Percentiles rank a stretch among this genome's conserved stretches.
phyloP scores from a whole-genome alignment of 1,140 invertebrate genomes.

The Hestina assimilis region DNA sequence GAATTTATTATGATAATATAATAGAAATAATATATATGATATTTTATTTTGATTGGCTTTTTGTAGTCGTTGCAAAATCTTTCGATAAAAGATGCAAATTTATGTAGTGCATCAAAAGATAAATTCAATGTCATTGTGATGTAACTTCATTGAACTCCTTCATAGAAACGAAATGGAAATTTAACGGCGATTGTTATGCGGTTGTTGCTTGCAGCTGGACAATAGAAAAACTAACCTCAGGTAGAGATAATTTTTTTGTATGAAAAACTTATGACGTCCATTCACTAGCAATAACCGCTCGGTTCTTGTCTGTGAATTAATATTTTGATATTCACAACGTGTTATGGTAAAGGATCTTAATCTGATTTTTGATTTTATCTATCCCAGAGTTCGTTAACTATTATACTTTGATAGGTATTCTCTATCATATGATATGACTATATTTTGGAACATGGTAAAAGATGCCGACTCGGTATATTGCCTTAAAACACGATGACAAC shows the following conservation, averaged over 20 bases:
- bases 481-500: conserved; percentile 21
- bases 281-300: conserved; percentile 21
- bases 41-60: no score
- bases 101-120: neutral
- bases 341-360: neutral
- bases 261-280: conserved; percentile 11
- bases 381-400: neutral
- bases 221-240: conserved; percentile 24
- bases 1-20: no score
- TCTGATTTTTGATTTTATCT: neutral
- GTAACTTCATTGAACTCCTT: conserved; percentile 21
- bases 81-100: conserved; percentile 3
- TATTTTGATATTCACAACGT: neutral
- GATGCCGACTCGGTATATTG: neutral
- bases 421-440: neutral
- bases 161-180: conserved; percentile 22
- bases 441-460: neutral
- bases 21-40: no score
- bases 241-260: conserved; percentile 21
- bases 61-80: no score
- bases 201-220: conserved; percentile 21
- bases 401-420: neutral
- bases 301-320: conserved; percentile 3
- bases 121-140: conserved; percentile 2
- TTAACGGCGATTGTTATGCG: conserved; percentile 25